A percentile compares a stretch with the other conserved stretches of the same genome.
These are phyloP conservation scores for Eilema caniola DNA, from an alignment of 2,888 invertebrate genomes.

Conservation along the genomic window DNA sequence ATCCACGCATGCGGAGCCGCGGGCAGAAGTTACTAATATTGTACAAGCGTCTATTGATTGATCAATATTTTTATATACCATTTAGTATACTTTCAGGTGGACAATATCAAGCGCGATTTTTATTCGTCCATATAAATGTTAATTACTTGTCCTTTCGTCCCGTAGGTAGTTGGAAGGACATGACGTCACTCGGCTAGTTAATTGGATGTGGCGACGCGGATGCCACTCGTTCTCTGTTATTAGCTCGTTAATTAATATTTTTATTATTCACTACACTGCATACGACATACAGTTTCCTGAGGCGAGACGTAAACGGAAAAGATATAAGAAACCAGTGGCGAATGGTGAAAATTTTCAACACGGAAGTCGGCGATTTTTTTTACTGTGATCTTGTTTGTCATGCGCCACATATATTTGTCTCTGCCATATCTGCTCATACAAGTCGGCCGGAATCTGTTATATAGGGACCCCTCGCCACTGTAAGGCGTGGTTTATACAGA, in stretches of 20 bases:
- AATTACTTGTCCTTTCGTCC: constrained; percentile 33
- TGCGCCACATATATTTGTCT: too few relatives aligned
- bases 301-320: not conserved
- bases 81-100: constrained; percentile 8
- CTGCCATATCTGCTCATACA: too few relatives aligned
- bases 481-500: too few relatives aligned
- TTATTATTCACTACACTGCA: constrained; percentile 32
- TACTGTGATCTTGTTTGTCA: too few relatives aligned
- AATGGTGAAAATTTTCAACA: too few relatives aligned
- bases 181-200: constrained; percentile 42
- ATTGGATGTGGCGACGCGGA: constrained; percentile 55
- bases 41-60: not conserved
- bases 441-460: too few relatives aligned
- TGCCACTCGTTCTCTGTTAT: constrained; percentile 56
- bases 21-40: too few relatives aligned
- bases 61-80: constrained; percentile 1
- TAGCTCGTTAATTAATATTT: constrained; percentile 51
- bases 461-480: too few relatives aligned
- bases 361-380: too few relatives aligned
- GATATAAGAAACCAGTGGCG: too few relatives aligned
- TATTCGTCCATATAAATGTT: constrained; percentile 18
- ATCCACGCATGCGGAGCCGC: too few relatives aligned
- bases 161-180: constrained; percentile 28
- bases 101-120: constrained; percentile 9
- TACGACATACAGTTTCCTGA: not conserved